These are phyloP conservation scores for Cacoxenus indagator DNA, from an alignment of 2,888 invertebrate genomes.

Conservation along the genomic window DNA sequence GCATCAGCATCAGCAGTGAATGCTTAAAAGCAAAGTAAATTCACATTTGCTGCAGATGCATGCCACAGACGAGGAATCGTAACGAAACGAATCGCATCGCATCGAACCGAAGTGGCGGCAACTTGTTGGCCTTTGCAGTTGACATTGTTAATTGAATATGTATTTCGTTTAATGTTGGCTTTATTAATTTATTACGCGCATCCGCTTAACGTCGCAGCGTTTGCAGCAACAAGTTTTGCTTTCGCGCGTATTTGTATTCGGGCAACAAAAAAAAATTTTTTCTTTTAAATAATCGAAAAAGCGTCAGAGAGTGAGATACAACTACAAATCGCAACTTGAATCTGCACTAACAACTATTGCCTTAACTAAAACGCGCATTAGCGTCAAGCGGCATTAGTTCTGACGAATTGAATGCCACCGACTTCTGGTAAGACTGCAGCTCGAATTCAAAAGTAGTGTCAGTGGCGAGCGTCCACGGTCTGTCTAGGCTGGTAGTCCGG, in stretches of 20 bases:
- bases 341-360: neutral
- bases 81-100: neutral
- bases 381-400: slow-evolving; percentile 25
- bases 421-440: slow-evolving; percentile 8
- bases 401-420: slow-evolving; percentile 28
- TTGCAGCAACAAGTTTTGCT: slow-evolving; percentile 23
- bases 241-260: slow-evolving; percentile 5
- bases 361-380: slow-evolving; percentile 14
- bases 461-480: neutral
- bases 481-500: neutral
- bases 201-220: slow-evolving; percentile 56
- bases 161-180: slow-evolving; percentile 58
- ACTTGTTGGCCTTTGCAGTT: slow-evolving; percentile 28
- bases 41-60: neutral
- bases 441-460: neutral
- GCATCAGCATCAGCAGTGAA: neutral
- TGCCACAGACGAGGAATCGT: neutral
- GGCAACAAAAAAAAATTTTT: neutral
- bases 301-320: neutral
- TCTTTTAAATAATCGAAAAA: neutral
- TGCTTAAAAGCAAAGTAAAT: neutral
- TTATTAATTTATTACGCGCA: slow-evolving; percentile 66
- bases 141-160: slow-evolving; percentile 65
- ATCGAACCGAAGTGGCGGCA: neutral
- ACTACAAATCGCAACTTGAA: neutral